phyloP scores from a whole-genome alignment of 2,888 invertebrate genomes.

The Orgyia antiqua region DNA sequence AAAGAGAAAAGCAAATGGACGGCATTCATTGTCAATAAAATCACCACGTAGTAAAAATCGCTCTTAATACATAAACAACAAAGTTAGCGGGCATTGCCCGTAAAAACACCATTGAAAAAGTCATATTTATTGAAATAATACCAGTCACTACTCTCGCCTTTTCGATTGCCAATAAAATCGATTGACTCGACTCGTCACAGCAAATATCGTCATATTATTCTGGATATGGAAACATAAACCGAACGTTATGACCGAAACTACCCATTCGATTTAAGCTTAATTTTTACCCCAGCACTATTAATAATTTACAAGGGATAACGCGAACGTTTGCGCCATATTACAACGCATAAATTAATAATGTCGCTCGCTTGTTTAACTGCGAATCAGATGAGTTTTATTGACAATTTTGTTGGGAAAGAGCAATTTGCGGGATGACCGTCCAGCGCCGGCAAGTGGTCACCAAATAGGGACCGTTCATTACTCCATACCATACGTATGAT shows the following conservation, averaged over 20 bases:
- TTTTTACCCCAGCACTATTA: slow-evolving; percentile 77
- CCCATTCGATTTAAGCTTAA: slow-evolving; percentile 77
- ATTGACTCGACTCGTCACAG: slow-evolving; percentile 43
- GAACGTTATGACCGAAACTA: slow-evolving; percentile 69
- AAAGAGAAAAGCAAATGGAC: too few relatives aligned
- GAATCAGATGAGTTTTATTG: slow-evolving; percentile 79
- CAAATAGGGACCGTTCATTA: slow-evolving; percentile 56
- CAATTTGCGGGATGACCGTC: slow-evolving; percentile 75
- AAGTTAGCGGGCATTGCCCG: too few relatives aligned
- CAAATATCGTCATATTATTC: slow-evolving; percentile 66
- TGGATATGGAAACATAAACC: slow-evolving; percentile 68
- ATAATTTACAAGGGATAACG: slow-evolving; percentile 76
- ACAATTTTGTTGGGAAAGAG: slow-evolving; percentile 77
- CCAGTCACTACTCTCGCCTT: slow-evolving; percentile 9
- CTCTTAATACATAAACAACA: too few relatives aligned
- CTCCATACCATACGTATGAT: slow-evolving; percentile 31
- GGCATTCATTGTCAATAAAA: too few relatives aligned
- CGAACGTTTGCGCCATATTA: slow-evolving; percentile 75
- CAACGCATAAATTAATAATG: slow-evolving; percentile 78
- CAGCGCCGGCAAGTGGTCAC: slow-evolving; percentile 70
- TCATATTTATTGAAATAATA: too few relatives aligned
- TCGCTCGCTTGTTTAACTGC: slow-evolving; percentile 77
- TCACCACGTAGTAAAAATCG: too few relatives aligned
- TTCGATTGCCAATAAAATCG: slow-evolving; percentile 38
- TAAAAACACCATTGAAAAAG: too few relatives aligned